phyloP scores from a whole-genome alignment of 2,113 vertebrate species.

The Corydoras sp. region DNA sequence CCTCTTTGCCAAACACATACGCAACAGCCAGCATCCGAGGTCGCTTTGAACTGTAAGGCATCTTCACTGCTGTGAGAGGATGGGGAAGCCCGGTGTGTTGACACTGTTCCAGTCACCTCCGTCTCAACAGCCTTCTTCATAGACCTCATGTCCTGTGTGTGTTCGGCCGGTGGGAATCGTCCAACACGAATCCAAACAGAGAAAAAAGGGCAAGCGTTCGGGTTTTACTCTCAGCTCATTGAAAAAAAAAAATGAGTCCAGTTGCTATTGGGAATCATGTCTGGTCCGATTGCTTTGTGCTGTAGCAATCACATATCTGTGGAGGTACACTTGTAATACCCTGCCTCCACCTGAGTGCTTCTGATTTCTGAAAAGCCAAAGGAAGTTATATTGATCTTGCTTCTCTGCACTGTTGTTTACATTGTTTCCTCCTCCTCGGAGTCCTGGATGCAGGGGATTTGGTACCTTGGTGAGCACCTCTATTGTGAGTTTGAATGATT shows the following conservation, averaged over 20 bases:
- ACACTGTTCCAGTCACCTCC: constrained; percentile 1
- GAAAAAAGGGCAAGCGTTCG: constrained; percentile 26
- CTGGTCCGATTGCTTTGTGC: background rate
- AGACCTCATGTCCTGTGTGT: constrained; percentile 26
- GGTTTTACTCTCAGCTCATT: constrained; percentile 1
- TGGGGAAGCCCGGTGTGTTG: constrained; percentile 20
- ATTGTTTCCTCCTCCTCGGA: constrained; percentile 15
- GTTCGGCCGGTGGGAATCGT: constrained; percentile 23
- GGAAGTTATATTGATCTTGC: constrained; percentile 48
- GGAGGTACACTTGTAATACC: constrained; percentile 3
- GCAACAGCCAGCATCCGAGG: background rate
- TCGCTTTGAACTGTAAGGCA: background rate
- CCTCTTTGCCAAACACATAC: too few relatives aligned
- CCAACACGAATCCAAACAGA: constrained; percentile 29
- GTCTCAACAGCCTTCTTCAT: constrained; percentile 11
- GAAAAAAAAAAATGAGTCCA: constrained; percentile 6
- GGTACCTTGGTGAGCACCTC: constrained; percentile 27
- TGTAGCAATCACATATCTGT: background rate
- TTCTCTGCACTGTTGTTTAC: constrained; percentile 22
- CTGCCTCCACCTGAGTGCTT: constrained; percentile 9
- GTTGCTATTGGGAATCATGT: constrained; percentile 2
- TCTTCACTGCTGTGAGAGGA: constrained; percentile 12
- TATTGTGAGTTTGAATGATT: background rate
- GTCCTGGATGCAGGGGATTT: constrained; percentile 10
- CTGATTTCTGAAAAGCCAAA: constrained; percentile 51